A percentile compares a stretch with the other conserved stretches of the same genome.
These are phyloP conservation scores for Pachyrhynchus sulphureomaculatus DNA, from an alignment of 1,140 invertebrate genomes.

Conservation along the genomic window DNA sequence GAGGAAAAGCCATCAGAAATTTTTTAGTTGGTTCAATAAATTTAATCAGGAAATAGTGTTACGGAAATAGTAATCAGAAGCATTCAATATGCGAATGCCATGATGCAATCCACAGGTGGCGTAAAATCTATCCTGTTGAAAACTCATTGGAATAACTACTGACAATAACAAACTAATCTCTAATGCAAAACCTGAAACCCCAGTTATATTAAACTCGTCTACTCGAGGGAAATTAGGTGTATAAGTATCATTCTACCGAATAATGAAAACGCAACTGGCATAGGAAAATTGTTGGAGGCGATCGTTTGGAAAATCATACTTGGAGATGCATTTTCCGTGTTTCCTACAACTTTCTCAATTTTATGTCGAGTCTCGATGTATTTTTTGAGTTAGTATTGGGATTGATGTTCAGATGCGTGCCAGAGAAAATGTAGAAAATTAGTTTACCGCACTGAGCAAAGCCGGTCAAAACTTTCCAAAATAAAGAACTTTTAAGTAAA, in stretches of 20 bases:
- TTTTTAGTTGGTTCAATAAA: no score
- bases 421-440: not conserved
- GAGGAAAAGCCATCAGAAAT: no score
- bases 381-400: conserved; percentile 11
- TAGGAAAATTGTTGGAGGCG: conserved; percentile 15
- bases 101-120: conserved; percentile 14
- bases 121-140: conserved; percentile 13
- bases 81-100: not conserved
- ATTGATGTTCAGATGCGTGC: not conserved
- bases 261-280: conserved; percentile 22
- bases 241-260: conserved; percentile 20
- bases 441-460: not conserved
- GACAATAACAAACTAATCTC: conserved; percentile 24
- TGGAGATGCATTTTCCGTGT: conserved; percentile 21
- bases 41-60: no score
- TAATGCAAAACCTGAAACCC: conserved; percentile 21
- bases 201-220: conserved; percentile 15
- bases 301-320: conserved; percentile 16
- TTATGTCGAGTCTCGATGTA: conserved; percentile 1
- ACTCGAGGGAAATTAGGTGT: conserved; percentile 20
- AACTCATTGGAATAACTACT: conserved; percentile 18
- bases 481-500: no score
- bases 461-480: no score
- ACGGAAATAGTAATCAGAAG: not conserved
- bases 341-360: conserved; percentile 22